phyloP scores from a whole-genome alignment of 2,888 invertebrate genomes.

The Coleophora flavipennella region DNA sequence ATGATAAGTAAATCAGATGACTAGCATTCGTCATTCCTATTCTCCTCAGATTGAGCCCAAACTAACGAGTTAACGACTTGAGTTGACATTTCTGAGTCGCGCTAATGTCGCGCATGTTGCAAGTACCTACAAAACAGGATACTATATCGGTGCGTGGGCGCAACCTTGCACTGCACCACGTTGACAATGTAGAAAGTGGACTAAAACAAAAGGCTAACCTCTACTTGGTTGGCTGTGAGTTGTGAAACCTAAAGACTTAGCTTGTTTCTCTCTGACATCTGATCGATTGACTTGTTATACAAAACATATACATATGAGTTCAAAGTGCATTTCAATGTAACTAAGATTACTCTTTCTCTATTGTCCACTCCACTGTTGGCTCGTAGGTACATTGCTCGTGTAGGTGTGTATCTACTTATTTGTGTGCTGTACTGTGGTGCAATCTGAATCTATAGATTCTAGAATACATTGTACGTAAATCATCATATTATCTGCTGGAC shows the following conservation, averaged over 20 bases:
- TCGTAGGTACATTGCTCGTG: not conserved
- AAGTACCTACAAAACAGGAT: too few species aligned
- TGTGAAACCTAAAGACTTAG: slow-evolving; percentile 17
- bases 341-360: slow-evolving; percentile 9
- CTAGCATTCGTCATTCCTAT: too few species aligned
- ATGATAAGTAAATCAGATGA: too few species aligned
- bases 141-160: slow-evolving; percentile 13
- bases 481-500: too few species aligned
- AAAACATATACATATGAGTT: slow-evolving; percentile 11
- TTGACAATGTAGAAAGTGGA: slow-evolving; percentile 22
- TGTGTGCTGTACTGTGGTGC: too few species aligned
- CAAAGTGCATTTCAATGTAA: slow-evolving; percentile 15
- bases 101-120: too few species aligned
- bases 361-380: slow-evolving; percentile 9
- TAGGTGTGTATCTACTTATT: too few species aligned
- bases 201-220: slow-evolving; percentile 5
- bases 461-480: too few species aligned
- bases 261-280: slow-evolving; percentile 13
- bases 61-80: too few species aligned
- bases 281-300: slow-evolving; percentile 17
- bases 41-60: too few species aligned
- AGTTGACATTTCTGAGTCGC: too few species aligned
- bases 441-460: too few species aligned
- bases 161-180: slow-evolving; percentile 19
- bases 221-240: not conserved